Conservation (phyloP, 2,113 vertebrate species). For the Typhlomys cinereus region DNA sequence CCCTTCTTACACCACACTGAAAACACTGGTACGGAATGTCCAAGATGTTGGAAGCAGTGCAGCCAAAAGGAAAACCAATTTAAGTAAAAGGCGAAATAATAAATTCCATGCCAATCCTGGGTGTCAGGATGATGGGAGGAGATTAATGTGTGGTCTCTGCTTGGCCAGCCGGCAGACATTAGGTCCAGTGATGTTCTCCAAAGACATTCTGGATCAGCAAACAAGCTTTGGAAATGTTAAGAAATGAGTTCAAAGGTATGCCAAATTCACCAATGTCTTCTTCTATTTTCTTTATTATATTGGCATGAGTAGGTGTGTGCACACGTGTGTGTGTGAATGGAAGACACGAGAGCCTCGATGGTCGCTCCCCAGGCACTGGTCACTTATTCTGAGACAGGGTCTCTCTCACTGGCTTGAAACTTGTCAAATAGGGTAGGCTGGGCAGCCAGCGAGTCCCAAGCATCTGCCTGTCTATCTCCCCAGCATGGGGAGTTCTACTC, state of each 20-base stretch:
- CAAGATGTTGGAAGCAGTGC: neutral
- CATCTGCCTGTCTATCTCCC: no score
- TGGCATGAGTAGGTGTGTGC: neutral
- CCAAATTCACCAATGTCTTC: neutral
- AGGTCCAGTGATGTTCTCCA: conserved; percentile 4
- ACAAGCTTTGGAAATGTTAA: neutral
- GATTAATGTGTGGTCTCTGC: neutral
- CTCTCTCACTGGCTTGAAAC: neutral
- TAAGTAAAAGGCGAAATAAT: conserved; percentile 56
- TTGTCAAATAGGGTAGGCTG: neutral
- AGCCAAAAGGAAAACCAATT: conserved; percentile 46
- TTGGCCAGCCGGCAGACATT: neutral
- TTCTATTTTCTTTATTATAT: neutral
- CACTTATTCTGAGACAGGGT: neutral
- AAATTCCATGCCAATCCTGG: neutral
- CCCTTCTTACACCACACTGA: conserved; percentile 46
- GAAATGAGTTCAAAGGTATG: neutral
- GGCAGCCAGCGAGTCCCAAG: no score
- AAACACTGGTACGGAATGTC: conserved; percentile 16
- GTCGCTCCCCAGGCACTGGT: neutral
- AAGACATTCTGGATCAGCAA: conserved; percentile 23
- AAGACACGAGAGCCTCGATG: neutral
- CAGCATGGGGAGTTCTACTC: no score
- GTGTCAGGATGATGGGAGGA: neutral
- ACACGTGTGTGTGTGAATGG: neutral